phyloP scores from a whole-genome alignment of 2,888 invertebrate species.

The Leptinotarsa rubiginosa region DNA sequence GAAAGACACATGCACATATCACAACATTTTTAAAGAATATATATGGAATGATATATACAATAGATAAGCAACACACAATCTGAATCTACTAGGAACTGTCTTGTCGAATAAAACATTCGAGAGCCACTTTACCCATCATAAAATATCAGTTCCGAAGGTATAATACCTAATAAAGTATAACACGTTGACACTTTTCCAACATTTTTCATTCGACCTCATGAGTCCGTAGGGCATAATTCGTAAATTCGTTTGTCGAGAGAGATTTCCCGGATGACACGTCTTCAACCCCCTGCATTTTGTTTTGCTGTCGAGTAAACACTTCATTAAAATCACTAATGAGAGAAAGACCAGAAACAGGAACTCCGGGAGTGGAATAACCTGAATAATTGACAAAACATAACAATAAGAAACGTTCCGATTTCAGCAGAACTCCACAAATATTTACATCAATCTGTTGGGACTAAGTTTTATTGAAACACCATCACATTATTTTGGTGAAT shows the following conservation, averaged over 20 bases:
- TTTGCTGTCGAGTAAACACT: slow-evolving; percentile 12
- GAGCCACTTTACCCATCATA: too few species aligned
- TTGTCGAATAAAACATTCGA: too few species aligned
- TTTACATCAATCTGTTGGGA: neutral
- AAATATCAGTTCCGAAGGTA: too few species aligned
- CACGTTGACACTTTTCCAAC: neutral
- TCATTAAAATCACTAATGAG: slow-evolving; percentile 15
- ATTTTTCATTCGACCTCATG: neutral
- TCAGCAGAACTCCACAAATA: neutral
- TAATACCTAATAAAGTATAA: too few species aligned
- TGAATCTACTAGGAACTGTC: too few species aligned
- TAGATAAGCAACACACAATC: too few species aligned
- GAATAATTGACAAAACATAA: slow-evolving; percentile 18
- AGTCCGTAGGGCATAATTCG: neutral
- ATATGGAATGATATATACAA: too few species aligned
- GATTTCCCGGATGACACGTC: slow-evolving; percentile 12
- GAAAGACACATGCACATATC: too few species aligned
- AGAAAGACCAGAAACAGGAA: neutral
- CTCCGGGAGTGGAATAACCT: neutral
- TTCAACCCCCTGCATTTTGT: neutral
- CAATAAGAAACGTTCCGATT: slow-evolving; percentile 5
- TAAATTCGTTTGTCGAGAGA: neutral
- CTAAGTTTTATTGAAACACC: neutral
- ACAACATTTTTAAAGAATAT: too few species aligned
- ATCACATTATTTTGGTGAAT: neutral